Percentiles rank a stretch among this genome's conserved stretches.
Conservation (phyloP, 2,113 vertebrate genomes). For the Alexandromys fortis region DNA sequence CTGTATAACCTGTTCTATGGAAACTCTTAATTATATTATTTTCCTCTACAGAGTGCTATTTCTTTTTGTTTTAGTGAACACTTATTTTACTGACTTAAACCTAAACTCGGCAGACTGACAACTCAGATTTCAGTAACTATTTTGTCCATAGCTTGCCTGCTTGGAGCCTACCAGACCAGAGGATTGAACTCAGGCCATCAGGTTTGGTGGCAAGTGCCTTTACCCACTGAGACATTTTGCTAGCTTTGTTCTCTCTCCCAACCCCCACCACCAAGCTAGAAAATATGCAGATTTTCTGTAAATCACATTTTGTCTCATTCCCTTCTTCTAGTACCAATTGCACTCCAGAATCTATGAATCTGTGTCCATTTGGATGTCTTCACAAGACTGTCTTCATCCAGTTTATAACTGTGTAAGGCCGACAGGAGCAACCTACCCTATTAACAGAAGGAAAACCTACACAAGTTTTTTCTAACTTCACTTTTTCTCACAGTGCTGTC, state of each 20-base stretch:
- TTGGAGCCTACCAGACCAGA: background rate
- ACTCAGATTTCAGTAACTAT: background rate
- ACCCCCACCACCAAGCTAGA: background rate
- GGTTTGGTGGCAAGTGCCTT: background rate
- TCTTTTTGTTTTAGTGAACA: background rate
- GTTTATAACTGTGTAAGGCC: background rate
- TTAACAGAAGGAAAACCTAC: background rate
- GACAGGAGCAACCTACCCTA: background rate
- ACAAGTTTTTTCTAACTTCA: background rate
- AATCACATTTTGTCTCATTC: background rate
- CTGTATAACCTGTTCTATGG: background rate
- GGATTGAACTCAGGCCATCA: background rate
- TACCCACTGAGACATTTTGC: background rate
- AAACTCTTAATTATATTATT: background rate
- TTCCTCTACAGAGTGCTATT: background rate
- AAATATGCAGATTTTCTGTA: background rate
- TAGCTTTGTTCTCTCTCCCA: background rate
- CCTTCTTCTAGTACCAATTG: background rate
- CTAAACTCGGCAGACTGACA: background rate
- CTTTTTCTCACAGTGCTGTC: background rate
- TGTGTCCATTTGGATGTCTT: background rate
- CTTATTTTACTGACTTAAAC: background rate
- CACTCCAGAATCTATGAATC: background rate
- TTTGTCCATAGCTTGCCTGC: background rate
- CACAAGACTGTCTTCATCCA: background rate